phyloP scores from a whole-genome alignment of 2,797 vertebrate species.

The Hafferia zeledoni region DNA sequence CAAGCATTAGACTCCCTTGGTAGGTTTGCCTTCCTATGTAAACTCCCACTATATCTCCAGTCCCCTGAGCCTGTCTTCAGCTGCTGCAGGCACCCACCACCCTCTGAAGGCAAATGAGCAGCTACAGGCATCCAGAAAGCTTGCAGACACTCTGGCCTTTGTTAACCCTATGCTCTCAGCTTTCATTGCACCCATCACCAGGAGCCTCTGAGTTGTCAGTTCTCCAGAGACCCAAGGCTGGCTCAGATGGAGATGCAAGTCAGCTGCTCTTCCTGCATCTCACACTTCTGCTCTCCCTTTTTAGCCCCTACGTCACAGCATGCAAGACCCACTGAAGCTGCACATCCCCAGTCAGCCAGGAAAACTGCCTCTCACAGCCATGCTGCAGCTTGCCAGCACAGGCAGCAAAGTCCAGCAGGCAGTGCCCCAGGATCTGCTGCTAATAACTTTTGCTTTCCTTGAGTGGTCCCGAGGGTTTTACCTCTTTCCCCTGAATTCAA shows the following conservation, averaged over 20 bases:
- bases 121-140: neutral
- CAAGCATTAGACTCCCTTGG: neutral
- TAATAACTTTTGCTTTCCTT: neutral
- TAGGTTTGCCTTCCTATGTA: neutral
- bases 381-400: neutral
- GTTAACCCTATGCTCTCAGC: neutral
- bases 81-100: neutral
- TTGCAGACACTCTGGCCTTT: neutral
- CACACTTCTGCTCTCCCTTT: neutral
- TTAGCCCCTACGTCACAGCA: neutral
- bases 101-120: neutral
- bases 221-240: neutral
- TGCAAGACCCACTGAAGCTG: neutral
- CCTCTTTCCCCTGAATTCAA: neutral
- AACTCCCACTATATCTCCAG: neutral
- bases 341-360: neutral
- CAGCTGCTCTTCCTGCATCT: neutral
- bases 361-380: neutral
- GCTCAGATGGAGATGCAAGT: neutral
- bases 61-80: neutral
- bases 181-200: neutral
- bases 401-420: neutral
- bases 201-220: rapidly evolving
- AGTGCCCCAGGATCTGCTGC: neutral
- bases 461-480: neutral